Conservation (phyloP, 1,140 invertebrate genomes). For the Portunus trituberculatus region DNA sequence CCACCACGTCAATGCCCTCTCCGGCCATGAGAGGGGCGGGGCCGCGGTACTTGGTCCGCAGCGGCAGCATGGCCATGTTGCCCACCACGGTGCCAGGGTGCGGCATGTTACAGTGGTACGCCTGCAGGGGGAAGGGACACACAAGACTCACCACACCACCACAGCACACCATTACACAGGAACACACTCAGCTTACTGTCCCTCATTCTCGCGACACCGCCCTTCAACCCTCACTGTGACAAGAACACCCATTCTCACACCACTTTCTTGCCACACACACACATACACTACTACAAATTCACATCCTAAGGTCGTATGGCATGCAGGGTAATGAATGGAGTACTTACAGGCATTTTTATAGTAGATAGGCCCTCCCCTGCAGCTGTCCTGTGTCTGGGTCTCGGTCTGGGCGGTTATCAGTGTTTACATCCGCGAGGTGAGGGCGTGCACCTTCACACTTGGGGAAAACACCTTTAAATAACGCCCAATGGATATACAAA, state of each 20-base stretch:
- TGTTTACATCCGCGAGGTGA: neutral
- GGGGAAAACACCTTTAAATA: too few relatives aligned
- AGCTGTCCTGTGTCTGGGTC: neutral
- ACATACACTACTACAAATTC: too few relatives aligned
- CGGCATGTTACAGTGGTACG: slow-evolving; percentile 75
- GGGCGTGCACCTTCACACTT: too few relatives aligned
- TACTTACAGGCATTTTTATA: neutral
- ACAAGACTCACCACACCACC: too few relatives aligned
- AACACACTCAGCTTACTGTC: too few relatives aligned
- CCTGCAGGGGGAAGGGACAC: slow-evolving; percentile 58
- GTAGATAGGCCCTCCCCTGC: neutral
- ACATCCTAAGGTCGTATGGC: neutral
- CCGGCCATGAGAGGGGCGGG: slow-evolving; percentile 88
- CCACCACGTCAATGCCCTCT: slow-evolving; percentile 94
- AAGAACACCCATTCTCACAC: neutral
- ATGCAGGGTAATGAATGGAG: neutral
- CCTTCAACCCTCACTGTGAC: neutral
- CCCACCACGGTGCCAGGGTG: slow-evolving; percentile 83
- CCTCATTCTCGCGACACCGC: neutral
- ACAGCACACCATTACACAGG: neutral
- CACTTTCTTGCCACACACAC: neutral
- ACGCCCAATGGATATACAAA: too few relatives aligned
- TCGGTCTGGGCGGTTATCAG: neutral
- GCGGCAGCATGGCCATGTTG: slow-evolving; percentile 94
- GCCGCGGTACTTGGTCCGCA: slow-evolving; percentile 92